A percentile compares a stretch with the other conserved stretches of the same genome.
phyloP scores from a whole-genome alignment of 2,113 vertebrate genomes.

The Galemys pyrenaicus region DNA sequence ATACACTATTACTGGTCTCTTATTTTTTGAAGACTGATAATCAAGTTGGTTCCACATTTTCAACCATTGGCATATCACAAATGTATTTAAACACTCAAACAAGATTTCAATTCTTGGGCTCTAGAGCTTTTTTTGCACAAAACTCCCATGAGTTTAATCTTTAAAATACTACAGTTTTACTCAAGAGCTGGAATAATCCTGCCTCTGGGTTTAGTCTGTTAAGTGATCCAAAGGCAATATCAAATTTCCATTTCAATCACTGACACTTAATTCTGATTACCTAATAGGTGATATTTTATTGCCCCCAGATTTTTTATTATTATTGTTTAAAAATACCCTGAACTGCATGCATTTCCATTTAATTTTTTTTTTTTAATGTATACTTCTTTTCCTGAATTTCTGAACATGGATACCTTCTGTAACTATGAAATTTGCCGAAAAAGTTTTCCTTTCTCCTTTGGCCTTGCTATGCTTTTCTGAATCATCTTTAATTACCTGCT shows the following conservation, averaged over 20 bases:
- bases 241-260: conserved; percentile 21
- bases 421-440: neutral
- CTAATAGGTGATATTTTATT: neutral
- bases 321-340: neutral
- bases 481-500: neutral
- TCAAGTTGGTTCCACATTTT: neutral
- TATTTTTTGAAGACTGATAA: neutral
- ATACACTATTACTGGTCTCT: neutral
- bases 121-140: neutral
- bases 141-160: neutral
- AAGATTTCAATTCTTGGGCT: neutral
- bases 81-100: neutral
- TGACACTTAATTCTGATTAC: neutral
- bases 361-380: neutral
- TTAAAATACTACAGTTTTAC: neutral
- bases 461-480: neutral
- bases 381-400: neutral
- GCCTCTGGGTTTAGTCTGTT: neutral
- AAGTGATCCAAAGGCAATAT: neutral
- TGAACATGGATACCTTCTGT: neutral
- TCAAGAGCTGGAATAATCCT: neutral
- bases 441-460: neutral
- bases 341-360: neutral
- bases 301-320: neutral
- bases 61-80: neutral